Base-by-base conservation (phyloP, 2,113 vertebrate species). In the Dascyllus trimaculatus region DNA sequence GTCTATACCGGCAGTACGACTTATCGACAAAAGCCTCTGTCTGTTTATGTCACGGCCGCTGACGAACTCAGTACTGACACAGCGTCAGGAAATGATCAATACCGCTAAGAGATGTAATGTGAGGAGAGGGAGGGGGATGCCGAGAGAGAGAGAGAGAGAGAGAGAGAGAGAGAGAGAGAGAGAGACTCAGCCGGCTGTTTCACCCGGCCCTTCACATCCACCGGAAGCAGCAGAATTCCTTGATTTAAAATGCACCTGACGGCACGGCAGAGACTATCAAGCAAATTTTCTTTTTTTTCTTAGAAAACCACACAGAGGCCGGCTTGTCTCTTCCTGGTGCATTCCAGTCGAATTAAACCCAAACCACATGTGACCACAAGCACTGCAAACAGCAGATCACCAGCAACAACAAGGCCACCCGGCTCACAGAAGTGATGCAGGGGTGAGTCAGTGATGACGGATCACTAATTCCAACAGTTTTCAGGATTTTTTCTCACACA, bases 71-170 rank as follows among this genome's bases (percentile, higher is more conserved):
- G 75, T 71, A 57, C 78, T 87, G 87, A 87, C 84, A 87, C 82
- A 75, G 88, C 63, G 51, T 78, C 90, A 93, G 91, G 91, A 92
- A 91, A 71, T 57, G 86, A 89, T 93, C 92, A 53, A 93, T 93
- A 85, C 56, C 6, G 75, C 82, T 89, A 85, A 91, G 70, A 88
- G 88, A 82, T 80, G 84, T 85, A 82, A 88, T 58, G 88, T 35
- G 84, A 78, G 66, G 56, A 58, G 59, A 63, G 9, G 61, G 68
- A 17, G n/a, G 53, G 24, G 5, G 45, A 10, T 8, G 19, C 56
- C 24, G 29, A 11, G n/a, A n/a, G n/a, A n/a, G n/a, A n/a, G n/a
- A n/a, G n/a, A n/a, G n/a, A n/a, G n/a, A n/a, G n/a, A n/a, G 62
- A 24, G 40, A 24, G 67, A 32, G 17, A 25, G 15, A 68, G 43